Percentiles rank a stretch among this genome's conserved stretches.
Conservation (phyloP, 2,797 vertebrate species). For the Molothrus ater region DNA sequence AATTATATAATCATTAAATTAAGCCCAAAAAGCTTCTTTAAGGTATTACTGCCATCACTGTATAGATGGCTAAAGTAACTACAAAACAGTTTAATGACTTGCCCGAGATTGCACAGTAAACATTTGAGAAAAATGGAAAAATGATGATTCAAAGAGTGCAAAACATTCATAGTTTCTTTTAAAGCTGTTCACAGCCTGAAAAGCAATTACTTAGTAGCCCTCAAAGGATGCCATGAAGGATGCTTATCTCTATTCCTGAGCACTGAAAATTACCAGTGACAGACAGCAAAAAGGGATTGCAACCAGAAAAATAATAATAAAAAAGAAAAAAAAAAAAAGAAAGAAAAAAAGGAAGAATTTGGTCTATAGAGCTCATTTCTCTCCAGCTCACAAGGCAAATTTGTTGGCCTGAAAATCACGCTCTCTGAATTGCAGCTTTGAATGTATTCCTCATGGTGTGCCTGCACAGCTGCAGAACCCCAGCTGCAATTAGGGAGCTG, state of each 20-base stretch:
- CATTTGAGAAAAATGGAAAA: constrained; percentile 19
- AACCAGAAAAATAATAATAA: neutral
- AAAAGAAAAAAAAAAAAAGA: neutral
- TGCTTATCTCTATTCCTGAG: neutral
- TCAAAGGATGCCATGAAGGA: constrained; percentile 32
- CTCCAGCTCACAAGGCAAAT: constrained; percentile 51
- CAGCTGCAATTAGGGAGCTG: constrained; percentile 65
- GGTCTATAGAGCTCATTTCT: constrained; percentile 4
- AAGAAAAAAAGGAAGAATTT: neutral
- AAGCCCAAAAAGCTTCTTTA: constrained; percentile 1
- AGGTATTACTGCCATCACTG: neutral
- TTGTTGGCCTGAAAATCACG: constrained; percentile 11
- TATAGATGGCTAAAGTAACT: neutral
- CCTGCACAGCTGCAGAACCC: constrained; percentile 72
- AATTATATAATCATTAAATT: constrained; percentile 35
- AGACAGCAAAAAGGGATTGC: neutral
- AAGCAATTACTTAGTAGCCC: constrained; percentile 31
- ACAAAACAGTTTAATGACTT: constrained; percentile 27
- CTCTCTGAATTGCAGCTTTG: constrained; percentile 38
- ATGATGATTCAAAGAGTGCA: neutral
- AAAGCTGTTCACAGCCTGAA: neutral
- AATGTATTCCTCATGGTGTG: constrained; percentile 54
- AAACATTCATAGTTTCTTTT: neutral
- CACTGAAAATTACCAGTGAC: neutral
- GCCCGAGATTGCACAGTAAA: neutral